These are phyloP conservation scores for Sciurus vulgaris DNA, from an alignment of 2,797 vertebrate genomes.

Conservation along the genomic window DNA sequence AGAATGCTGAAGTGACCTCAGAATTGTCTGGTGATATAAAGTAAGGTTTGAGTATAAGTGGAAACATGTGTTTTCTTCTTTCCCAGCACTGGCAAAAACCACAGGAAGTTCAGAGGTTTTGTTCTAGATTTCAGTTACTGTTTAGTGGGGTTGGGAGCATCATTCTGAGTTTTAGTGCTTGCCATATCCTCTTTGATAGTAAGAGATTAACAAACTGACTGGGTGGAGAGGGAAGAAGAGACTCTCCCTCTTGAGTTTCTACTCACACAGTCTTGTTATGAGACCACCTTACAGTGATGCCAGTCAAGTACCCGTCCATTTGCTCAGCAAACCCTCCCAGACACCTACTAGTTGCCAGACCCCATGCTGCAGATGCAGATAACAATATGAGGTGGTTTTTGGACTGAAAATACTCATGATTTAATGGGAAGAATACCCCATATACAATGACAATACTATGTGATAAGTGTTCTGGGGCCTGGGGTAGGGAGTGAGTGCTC, in stretches of 20 bases:
- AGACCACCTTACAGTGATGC: not conserved
- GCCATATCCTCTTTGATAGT: not conserved
- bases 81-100: not conserved
- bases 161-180: not conserved
- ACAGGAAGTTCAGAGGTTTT: conserved; percentile 38
- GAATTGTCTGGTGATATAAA: conserved; percentile 48
- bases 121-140: conserved; percentile 46
- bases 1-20: conserved; percentile 14
- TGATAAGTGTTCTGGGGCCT: not conserved
- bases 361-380: not conserved
- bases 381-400: not conserved
- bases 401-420: not conserved
- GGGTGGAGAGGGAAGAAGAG: not conserved
- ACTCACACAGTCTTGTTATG: not conserved
- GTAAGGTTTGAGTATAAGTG: not conserved
- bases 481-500: not conserved
- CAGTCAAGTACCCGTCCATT: not conserved
- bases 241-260: not conserved
- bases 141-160: not conserved
- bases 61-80: conserved; percentile 7
- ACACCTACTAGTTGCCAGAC: not conserved
- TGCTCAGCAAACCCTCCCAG: not conserved
- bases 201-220: not conserved
- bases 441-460: not conserved
- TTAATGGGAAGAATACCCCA: not conserved